These are phyloP conservation scores for Dicycla oo DNA, from an alignment of 2,888 invertebrate species.

Conservation along the genomic window DNA sequence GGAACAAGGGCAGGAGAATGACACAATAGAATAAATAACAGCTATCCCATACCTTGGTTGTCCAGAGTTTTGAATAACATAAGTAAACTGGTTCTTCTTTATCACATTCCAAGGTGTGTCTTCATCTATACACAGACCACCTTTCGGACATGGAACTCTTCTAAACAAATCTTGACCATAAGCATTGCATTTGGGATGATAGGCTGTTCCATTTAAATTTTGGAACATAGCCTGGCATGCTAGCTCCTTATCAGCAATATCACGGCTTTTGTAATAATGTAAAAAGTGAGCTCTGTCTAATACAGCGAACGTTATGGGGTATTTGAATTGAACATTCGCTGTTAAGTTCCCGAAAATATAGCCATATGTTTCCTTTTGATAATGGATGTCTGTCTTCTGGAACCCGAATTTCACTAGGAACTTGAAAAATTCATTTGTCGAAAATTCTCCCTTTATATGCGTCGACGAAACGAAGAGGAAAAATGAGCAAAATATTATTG, in stretches of 20 bases:
- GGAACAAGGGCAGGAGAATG: too few relatives aligned
- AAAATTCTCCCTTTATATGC: constrained; percentile 85
- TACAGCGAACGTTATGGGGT: constrained; percentile 96
- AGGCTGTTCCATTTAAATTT: constrained; percentile 95
- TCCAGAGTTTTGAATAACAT: constrained; percentile 96
- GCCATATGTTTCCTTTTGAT: constrained; percentile 96
- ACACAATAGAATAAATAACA: background rate
- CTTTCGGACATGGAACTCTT: constrained; percentile 95
- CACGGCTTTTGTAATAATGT: constrained; percentile 96
- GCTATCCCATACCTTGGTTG: constrained; percentile 94
- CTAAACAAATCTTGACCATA: constrained; percentile 94
- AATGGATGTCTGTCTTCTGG: constrained; percentile 97
- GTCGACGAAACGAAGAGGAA: constrained; percentile 76
- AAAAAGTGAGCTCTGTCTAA: constrained; percentile 96
- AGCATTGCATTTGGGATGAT: constrained; percentile 95
- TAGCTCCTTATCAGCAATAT: constrained; percentile 90
- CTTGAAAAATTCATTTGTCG: constrained; percentile 94
- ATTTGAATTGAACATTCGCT: constrained; percentile 91
- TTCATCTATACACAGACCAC: constrained; percentile 95
- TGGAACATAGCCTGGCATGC: constrained; percentile 97
- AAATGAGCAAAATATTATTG: constrained; percentile 76
- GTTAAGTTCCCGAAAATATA: constrained; percentile 99
- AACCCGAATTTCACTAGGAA: constrained; percentile 99
- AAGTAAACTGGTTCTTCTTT: constrained; percentile 97
- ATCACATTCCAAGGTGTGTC: constrained; percentile 96